These are phyloP conservation scores for Spodoptera picta DNA, from an alignment of 2,888 invertebrate species.

Conservation along the genomic window DNA sequence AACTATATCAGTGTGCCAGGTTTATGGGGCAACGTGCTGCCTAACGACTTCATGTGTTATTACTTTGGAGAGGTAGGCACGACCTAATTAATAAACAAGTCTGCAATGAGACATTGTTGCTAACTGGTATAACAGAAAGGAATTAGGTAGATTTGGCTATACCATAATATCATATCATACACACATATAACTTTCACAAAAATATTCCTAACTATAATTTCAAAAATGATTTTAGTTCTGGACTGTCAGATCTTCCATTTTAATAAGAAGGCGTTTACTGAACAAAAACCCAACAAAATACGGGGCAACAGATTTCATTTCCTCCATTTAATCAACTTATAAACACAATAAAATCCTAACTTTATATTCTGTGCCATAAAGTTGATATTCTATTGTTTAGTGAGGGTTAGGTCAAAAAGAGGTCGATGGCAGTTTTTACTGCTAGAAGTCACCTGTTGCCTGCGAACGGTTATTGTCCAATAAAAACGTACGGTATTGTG, in stretches of 20 bases:
- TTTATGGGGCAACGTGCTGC: conserved; percentile 43
- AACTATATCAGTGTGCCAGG: conserved; percentile 70
- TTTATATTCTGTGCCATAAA: conserved; percentile 48
- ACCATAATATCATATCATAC: too few relatives aligned
- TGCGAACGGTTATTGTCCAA: conserved; percentile 75
- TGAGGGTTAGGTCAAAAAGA: conserved; percentile 50
- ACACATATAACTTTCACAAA: too few relatives aligned
- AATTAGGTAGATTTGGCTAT: too few relatives aligned
- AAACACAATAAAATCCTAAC: conserved; percentile 33
- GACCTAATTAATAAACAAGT: conserved; percentile 10
- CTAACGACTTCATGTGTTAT: conserved; percentile 10
- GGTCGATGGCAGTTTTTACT: conserved; percentile 64
- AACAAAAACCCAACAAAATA: conserved; percentile 65
- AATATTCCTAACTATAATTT: too few relatives aligned
- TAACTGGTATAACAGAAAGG: too few relatives aligned
- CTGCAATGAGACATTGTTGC: background rate
- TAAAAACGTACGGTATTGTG: conserved; percentile 76
- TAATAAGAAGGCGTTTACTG: conserved; percentile 59
- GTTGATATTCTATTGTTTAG: conserved; percentile 52
- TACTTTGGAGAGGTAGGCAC: conserved; percentile 4
- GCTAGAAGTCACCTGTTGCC: conserved; percentile 77
- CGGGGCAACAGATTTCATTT: conserved; percentile 76
- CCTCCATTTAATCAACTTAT: conserved; percentile 64
- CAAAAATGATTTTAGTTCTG: conserved; percentile 13
- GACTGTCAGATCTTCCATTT: conserved; percentile 57